A percentile compares a stretch with the other conserved stretches of the same genome.
phyloP scores from a whole-genome alignment of 2,888 invertebrate genomes.

The Microplitis deprimator region DNA sequence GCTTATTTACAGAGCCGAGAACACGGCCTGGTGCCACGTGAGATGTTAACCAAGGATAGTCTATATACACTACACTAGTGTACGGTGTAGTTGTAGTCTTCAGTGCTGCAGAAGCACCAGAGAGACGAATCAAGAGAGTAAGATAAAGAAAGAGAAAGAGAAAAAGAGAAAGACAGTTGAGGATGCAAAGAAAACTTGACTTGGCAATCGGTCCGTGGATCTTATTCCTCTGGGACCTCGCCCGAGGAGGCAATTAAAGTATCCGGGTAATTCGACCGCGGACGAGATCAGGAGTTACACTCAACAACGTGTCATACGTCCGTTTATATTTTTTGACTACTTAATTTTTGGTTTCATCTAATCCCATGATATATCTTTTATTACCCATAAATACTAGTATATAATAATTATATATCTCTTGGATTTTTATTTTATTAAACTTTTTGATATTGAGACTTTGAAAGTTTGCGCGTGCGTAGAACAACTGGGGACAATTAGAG shows the following conservation, averaged over 20 bases:
- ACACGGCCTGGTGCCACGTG: slow-evolving; percentile 57
- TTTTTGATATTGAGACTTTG: background rate
- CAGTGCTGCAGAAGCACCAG: slow-evolving; percentile 16
- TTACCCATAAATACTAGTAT: background rate
- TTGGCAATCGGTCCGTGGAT: slow-evolving; percentile 51
- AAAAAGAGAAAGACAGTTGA: slow-evolving; percentile 53
- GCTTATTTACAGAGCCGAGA: slow-evolving; percentile 66
- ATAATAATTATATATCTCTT: background rate
- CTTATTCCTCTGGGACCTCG: slow-evolving; percentile 55
- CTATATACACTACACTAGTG: slow-evolving; percentile 34
- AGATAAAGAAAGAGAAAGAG: slow-evolving; percentile 37
- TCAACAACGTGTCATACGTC: slow-evolving; percentile 28
- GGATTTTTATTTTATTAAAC: background rate
- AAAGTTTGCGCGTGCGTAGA: background rate
- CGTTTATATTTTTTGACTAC: background rate
- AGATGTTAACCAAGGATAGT: slow-evolving; percentile 52
- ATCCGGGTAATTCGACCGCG: slow-evolving; percentile 62
- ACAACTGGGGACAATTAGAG: background rate
- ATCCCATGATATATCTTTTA: background rate
- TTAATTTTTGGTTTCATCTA: background rate
- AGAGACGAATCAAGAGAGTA: slow-evolving; percentile 35
- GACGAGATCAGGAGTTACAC: slow-evolving; percentile 28
- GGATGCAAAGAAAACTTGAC: slow-evolving; percentile 15
- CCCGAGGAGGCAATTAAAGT: slow-evolving; percentile 67
- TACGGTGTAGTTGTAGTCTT: background rate